Conservation (phyloP, 1,140 invertebrate species). For the Diabrotica virgifera region DNA sequence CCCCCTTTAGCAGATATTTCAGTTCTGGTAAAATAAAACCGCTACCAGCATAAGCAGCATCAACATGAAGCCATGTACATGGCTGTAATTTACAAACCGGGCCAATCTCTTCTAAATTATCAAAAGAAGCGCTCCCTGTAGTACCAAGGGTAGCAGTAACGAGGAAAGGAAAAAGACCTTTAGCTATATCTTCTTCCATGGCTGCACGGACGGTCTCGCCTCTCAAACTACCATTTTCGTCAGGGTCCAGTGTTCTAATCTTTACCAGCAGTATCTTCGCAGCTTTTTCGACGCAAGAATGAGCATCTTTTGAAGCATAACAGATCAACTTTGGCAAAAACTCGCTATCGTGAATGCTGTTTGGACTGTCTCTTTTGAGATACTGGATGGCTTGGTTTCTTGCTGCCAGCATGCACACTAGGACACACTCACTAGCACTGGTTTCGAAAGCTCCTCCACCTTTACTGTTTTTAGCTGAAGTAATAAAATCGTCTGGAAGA, state of each 20-base stretch:
- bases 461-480: constrained; percentile 62
- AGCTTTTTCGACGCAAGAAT: constrained; percentile 96
- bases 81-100: constrained; percentile 68
- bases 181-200: constrained; percentile 74
- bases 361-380: constrained; percentile 65
- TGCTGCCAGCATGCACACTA: constrained; percentile 86
- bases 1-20: constrained; percentile 67
- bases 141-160: constrained; percentile 78
- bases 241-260: constrained; percentile 81
- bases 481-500: constrained; percentile 84
- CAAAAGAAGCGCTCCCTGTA: constrained; percentile 79
- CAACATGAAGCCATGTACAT: constrained; percentile 70
- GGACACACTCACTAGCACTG: constrained; percentile 90
- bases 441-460: constrained; percentile 93
- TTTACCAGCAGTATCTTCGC: constrained; percentile 90
- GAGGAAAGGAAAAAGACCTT: constrained; percentile 83
- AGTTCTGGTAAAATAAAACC: constrained; percentile 84
- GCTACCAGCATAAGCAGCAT: constrained; percentile 81
- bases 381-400: constrained; percentile 80
- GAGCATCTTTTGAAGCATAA: constrained; percentile 94
- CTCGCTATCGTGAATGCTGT: constrained; percentile 75
- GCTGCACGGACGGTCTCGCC: constrained; percentile 68
- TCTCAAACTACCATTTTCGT: constrained; percentile 75
- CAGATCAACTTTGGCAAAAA: constrained; percentile 85
- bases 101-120: constrained; percentile 77